Conservation (phyloP, 30 jellyfish, hydroid and myxozoan species). For the Chironex yamaguchii region DNA sequence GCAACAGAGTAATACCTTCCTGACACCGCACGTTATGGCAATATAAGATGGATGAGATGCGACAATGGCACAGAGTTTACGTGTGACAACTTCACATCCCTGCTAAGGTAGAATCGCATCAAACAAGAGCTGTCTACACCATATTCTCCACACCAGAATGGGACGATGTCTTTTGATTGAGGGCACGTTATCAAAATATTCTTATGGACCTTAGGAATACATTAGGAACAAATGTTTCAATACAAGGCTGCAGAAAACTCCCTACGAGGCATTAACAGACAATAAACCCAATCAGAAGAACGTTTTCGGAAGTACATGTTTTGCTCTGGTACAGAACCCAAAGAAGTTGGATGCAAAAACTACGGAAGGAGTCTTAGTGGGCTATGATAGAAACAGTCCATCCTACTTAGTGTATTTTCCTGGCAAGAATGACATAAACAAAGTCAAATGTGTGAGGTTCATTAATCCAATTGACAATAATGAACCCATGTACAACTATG, state of each 20-base stretch:
- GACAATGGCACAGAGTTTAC: slow-evolving; percentile 36
- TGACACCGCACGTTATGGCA: slow-evolving; percentile 72
- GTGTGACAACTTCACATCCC: slow-evolving; percentile 6
- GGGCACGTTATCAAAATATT: slow-evolving; percentile 57
- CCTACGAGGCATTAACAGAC: slow-evolving; percentile 58
- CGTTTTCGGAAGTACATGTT: slow-evolving; percentile 59
- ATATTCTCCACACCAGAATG: slow-evolving; percentile 42
- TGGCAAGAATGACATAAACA: neutral
- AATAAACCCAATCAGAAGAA: slow-evolving; percentile 40
- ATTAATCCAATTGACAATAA: too few species aligned
- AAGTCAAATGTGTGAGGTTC: too few species aligned
- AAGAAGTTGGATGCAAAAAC: slow-evolving; percentile 51
- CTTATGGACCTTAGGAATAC: slow-evolving; percentile 35
- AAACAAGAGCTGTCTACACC: slow-evolving; percentile 14
- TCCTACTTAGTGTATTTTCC: slow-evolving; percentile 53
- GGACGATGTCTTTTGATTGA: slow-evolving; percentile 43
- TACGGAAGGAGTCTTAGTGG: slow-evolving; percentile 46
- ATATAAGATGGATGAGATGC: slow-evolving; percentile 20
- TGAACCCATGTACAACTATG: too few species aligned
- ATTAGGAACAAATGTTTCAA: slow-evolving; percentile 69
- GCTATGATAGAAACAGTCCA: slow-evolving; percentile 71
- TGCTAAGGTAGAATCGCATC: neutral
- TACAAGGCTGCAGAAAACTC: slow-evolving; percentile 22
- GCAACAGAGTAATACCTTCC: slow-evolving; percentile 63
- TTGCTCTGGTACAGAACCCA: slow-evolving; percentile 17